A percentile compares a stretch with the other conserved stretches of the same genome.
phyloP scores from a whole-genome alignment of 2,888 invertebrate genomes.

The Lypha dubia region DNA sequence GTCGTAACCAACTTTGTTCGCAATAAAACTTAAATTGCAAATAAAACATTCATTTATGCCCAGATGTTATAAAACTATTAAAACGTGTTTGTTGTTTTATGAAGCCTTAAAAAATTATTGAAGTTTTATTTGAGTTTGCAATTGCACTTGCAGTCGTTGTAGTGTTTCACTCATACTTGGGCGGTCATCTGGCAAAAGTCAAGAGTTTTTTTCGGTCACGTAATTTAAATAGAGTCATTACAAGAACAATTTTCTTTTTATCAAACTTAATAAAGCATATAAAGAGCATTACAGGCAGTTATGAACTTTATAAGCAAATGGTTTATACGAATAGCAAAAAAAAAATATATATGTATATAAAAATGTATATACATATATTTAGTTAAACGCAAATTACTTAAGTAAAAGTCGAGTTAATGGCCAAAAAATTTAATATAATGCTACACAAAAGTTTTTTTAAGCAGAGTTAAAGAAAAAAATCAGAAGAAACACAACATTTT shows the following conservation, averaged over 20 bases:
- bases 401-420: conserved; percentile 1
- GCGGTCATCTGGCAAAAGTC: conserved; percentile 64
- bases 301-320: neutral
- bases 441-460: neutral
- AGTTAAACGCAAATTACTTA: neutral
- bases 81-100: conserved; percentile 57
- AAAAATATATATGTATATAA: too few relatives aligned
- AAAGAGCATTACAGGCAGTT: conserved; percentile 36
- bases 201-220: conserved; percentile 73
- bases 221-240: conserved; percentile 73
- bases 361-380: too few relatives aligned
- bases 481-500: too few relatives aligned
- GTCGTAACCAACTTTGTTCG: neutral
- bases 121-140: conserved; percentile 41
- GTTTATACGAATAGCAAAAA: conserved; percentile 4
- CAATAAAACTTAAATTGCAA: neutral
- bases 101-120: conserved; percentile 53
- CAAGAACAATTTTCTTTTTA: conserved; percentile 55
- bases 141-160: conserved; percentile 14
- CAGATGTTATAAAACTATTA: conserved; percentile 34
- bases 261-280: conserved; percentile 24
- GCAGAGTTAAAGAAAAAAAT: too few relatives aligned
- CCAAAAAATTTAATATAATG: conserved; percentile 19
- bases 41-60: conserved; percentile 16
- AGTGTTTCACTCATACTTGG: conserved; percentile 32